These are phyloP conservation scores for Aegithalos caudatus DNA, from an alignment of 2,113 vertebrate genomes.

Conservation along the genomic window DNA sequence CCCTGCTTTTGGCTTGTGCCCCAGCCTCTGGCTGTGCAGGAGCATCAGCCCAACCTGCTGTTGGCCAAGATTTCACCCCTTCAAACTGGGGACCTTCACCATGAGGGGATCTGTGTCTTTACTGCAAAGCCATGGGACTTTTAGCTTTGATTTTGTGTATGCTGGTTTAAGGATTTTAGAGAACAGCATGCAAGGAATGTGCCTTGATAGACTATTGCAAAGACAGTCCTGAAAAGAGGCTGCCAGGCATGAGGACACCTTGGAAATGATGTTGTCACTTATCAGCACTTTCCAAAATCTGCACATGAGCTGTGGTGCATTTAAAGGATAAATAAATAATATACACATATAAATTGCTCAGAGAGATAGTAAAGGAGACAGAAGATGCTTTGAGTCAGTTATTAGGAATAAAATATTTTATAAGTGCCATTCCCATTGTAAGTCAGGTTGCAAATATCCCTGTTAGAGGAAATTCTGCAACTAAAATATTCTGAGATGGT, in stretches of 20 bases:
- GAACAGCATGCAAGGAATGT: accelerated
- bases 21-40: not conserved
- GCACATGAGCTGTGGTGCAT: not conserved
- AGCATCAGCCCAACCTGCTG: not conserved
- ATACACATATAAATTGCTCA: not conserved
- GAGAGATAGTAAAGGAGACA: not conserved
- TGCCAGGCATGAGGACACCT: not conserved
- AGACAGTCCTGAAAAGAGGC: not conserved
- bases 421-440: not conserved
- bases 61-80: not conserved
- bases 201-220: not conserved
- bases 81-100: not conserved
- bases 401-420: not conserved
- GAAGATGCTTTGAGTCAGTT: not conserved
- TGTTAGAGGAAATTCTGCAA: not conserved
- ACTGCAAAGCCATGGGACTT: not conserved
- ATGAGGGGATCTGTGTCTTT: accelerated
- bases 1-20: not conserved
- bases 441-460: not conserved
- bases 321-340: not conserved
- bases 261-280: not conserved
- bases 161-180: not conserved
- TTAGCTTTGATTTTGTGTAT: not conserved
- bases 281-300: not conserved
- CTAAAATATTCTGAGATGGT: not conserved